These are phyloP conservation scores for Caerostris extrusa DNA, from an alignment of 1,140 invertebrate genomes.

Conservation along the genomic window DNA sequence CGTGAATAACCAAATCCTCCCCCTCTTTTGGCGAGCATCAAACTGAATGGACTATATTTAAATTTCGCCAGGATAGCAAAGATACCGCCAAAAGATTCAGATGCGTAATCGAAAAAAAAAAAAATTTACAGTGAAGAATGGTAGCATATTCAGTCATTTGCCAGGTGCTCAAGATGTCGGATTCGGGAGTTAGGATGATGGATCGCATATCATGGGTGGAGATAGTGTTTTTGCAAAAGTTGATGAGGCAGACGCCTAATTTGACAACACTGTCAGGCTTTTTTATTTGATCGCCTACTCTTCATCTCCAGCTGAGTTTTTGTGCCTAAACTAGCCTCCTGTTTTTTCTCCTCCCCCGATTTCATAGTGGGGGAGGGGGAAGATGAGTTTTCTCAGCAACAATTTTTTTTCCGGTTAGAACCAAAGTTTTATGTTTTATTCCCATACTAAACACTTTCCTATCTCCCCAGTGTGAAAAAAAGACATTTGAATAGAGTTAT, in stretches of 20 bases:
- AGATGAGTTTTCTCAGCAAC: neutral
- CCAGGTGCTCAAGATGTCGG: constrained; percentile 67
- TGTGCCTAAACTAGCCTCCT: neutral
- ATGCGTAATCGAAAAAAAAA: neutral
- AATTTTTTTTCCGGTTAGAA: neutral
- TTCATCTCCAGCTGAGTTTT: constrained; percentile 65
- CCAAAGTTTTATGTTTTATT: too few relatives aligned
- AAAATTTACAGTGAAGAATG: neutral
- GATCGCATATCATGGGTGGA: constrained; percentile 49
- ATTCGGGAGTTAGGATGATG: constrained; percentile 38
- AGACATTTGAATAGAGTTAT: too few relatives aligned
- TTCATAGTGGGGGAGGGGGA: neutral
- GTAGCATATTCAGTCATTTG: neutral
- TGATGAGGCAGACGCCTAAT: constrained; percentile 56
- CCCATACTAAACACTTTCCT: too few relatives aligned
- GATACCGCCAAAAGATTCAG: constrained; percentile 1
- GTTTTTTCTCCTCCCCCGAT: neutral
- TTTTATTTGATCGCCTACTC: constrained; percentile 57
- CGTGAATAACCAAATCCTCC: neutral
- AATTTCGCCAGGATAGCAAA: neutral
- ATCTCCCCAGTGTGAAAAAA: too few relatives aligned
- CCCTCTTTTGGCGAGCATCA: neutral
- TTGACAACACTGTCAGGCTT: constrained; percentile 45
- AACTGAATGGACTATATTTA: constrained; percentile 1
- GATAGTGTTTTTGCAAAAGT: constrained; percentile 56